These are phyloP conservation scores for Sinhomidia bicolor DNA, from an alignment of 2,888 invertebrate species.

Conservation along the genomic window DNA sequence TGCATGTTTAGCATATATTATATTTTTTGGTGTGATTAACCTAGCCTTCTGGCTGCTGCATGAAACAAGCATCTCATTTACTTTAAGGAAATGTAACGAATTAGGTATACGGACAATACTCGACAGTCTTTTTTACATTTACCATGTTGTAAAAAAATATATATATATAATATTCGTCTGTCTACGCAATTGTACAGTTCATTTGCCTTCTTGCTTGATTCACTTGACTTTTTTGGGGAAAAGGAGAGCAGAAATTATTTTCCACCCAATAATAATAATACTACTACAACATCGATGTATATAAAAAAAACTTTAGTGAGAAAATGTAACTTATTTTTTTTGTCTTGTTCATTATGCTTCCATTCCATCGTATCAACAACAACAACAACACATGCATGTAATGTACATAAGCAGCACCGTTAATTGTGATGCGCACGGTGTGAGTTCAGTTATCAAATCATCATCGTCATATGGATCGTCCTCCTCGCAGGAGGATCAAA, in stretches of 20 bases:
- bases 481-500: not conserved
- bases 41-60: conserved; percentile 28
- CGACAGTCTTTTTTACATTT: not conserved
- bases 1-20: not conserved
- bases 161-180: not conserved
- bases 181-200: conserved; percentile 1
- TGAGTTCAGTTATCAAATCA: conserved; percentile 46
- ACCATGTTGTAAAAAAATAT: too few relatives aligned
- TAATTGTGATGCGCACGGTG: conserved; percentile 23
- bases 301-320: not conserved
- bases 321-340: not conserved
- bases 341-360: not conserved
- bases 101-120: not conserved
- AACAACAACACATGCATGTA: too few relatives aligned
- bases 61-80: conserved; percentile 47
- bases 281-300: not conserved
- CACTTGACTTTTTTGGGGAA: conserved; percentile 26
- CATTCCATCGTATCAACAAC: not conserved
- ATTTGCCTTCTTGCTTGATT: not conserved
- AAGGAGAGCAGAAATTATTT: conserved; percentile 12
- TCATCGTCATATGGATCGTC: not conserved
- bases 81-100: conserved; percentile 40
- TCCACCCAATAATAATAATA: conserved; percentile 44
- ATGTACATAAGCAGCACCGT: not conserved
- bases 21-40: conserved; percentile 54